Evolutionary conservation across 2,113 vertebrate genomes (phyloP), one percentile per base, ranked within the genome.

Genomic region (Otocyon megalotis): DNA sequence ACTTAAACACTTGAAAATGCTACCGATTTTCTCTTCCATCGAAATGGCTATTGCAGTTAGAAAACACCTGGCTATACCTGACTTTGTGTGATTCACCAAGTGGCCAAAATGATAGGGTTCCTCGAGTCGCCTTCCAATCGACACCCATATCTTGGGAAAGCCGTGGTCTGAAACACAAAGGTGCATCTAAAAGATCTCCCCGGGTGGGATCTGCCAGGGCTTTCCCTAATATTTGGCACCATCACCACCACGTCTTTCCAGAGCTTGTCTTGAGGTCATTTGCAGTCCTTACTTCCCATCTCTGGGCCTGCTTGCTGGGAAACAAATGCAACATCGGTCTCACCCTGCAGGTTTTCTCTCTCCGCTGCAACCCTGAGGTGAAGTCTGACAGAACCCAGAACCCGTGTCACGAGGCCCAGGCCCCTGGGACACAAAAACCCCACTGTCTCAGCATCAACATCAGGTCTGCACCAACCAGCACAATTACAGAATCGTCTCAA

Each of bases 121-220:
- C 28, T 4, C 0, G 20, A 8, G 48, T 24, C 60, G 14, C n/a
- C 76, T 53, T 16, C 22, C 15, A 72, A 22, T 0, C 2, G 16
- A 35, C 80, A 20, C 4, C 37, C 9, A 37, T 2, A 4, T 35
- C 32, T 0, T 13, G 82, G 48, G n/a, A 30, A 3, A 0, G 11
- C 35, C 26, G 53, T 32, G 54, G 43, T 24, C 93, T 37, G 54
- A 32, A 19, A 3, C 63, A 19, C 5, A 11, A 16, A 17, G 54
- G 30, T 50, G 37, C 12, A 4, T 30, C 24, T 24, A 4, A 50
- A 6, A 3, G 22, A 1, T 8, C 1, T 30, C 37, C 32, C 16
- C 53, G 16, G 0, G 35, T 0, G 15, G 37, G 37, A 3, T 3
- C 53, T 8, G 8, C 43, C 56, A 0, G 26, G 56, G 6, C 37